Base-by-base conservation (phyloP, 2,888 invertebrate genomes). In the Syrista parreyssii region DNA sequence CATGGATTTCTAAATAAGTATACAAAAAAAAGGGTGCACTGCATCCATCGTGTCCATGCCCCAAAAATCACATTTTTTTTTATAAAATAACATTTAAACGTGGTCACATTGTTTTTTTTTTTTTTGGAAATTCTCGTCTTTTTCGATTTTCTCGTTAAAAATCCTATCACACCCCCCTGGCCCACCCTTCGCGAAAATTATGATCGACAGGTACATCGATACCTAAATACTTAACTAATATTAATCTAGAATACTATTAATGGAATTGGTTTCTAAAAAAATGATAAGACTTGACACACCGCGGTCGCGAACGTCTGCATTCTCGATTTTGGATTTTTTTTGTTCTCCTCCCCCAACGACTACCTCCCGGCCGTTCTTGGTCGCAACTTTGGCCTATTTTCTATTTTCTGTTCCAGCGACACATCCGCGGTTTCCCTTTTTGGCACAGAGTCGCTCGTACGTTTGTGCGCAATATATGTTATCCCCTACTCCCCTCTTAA, bases 141-240 rank as follows among this genome's bases (percentile, higher is more conserved):
- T 31, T 31, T 4, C 71, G 11, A 71, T 31, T 55, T 55, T 23
- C 0, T 55, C 15, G 9, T 23, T 2, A 23, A 23, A 55, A 55
- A 55, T 55, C 9, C 0, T 55, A 55, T 15, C 55, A 2, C 55
- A 6, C 12, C 12, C 40, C 40, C 40, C 40, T 23, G 9, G 23
- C 2, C 23, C 23, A 9, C 23, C 55, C 12, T 33, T 71, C 71
- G 15, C 12, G 11, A 71, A 71, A 11, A 12, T 30, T 30, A 15
- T 1, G 71, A 33, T 23, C 9, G 33, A 71, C 33, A 71, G 71
- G 31, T 71, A 71, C 31, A 30, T 11, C 30, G 72, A 75, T 75
- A 75, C 40, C 71, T 75, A 55, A 78, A 75, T 71, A 75, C 68
- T 33, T 75, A 55, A 36, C 55, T 72, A 75, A 35, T 72, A 77